Conservation (phyloP, 2,113 vertebrate genomes). For the Brienomyrus longianalis region DNA sequence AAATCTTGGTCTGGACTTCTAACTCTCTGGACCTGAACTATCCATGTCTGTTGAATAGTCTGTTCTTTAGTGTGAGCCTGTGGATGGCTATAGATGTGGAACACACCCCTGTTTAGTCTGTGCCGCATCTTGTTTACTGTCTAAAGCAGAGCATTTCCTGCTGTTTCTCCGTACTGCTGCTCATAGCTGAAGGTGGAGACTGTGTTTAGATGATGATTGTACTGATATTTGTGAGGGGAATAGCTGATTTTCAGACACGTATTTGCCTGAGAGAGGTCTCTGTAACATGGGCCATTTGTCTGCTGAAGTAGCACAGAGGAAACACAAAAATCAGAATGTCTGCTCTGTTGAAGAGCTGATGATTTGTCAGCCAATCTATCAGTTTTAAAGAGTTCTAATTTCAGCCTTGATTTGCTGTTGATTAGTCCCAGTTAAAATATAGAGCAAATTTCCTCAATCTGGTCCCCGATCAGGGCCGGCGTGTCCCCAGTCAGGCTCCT, state of each 20-base stretch:
- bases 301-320: background rate
- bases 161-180: background rate
- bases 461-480: too few species aligned
- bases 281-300: background rate
- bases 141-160: background rate
- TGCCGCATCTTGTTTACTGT: background rate
- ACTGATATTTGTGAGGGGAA: background rate
- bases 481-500: too few species aligned
- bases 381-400: background rate
- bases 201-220: background rate
- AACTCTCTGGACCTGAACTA: background rate
- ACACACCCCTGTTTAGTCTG: constrained; percentile 5
- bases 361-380: background rate
- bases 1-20: background rate
- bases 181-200: background rate
- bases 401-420: background rate
- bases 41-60: background rate
- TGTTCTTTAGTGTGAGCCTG: background rate
- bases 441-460: background rate
- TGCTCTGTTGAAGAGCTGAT: background rate
- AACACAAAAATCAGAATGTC: background rate
- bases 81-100: background rate
- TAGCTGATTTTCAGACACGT: background rate
- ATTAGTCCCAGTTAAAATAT: background rate
- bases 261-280: background rate